A percentile compares a stretch with the other conserved stretches of the same genome.
Conservation (phyloP, 2,797 vertebrate genomes). For the Tauraco hartlaubi region DNA sequence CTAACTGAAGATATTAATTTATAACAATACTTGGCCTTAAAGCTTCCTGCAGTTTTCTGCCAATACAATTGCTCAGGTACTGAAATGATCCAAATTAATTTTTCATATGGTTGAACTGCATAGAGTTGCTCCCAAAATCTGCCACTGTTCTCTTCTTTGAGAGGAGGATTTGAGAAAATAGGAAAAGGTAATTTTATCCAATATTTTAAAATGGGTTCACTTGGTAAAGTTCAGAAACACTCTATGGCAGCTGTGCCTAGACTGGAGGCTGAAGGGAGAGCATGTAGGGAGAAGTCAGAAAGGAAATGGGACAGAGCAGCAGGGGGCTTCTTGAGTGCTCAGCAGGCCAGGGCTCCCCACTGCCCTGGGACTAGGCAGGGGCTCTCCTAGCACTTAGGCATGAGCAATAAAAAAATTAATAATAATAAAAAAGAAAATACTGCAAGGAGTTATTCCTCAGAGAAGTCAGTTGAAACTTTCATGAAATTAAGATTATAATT, state of each 20-base stretch:
- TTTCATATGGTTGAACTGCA: background rate
- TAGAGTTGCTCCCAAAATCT: background rate
- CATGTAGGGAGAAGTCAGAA: background rate
- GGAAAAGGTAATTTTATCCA: background rate
- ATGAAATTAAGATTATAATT: background rate
- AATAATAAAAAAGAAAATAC: background rate
- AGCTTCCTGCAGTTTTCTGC: background rate
- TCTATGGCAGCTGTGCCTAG: background rate
- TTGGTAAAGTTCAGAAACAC: background rate
- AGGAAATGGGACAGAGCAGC: background rate
- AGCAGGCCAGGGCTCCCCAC: background rate
- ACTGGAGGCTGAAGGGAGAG: background rate
- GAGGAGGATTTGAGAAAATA: background rate
- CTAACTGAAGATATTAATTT: conserved; percentile 31
- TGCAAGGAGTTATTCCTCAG: background rate
- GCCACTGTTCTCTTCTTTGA: background rate
- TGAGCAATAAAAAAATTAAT: background rate
- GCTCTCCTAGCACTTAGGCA: background rate
- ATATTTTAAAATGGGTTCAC: background rate
- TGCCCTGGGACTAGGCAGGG: background rate
- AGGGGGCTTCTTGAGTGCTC: background rate
- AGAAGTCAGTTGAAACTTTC: background rate
- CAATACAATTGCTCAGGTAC: background rate
- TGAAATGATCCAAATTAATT: background rate
- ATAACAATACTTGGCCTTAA: background rate